Percentiles rank a stretch among this genome's conserved stretches.
These are phyloP conservation scores for Mesocentrotus franciscanus DNA, from an alignment of 53 echinoderm and acorn worm genomes.

Conservation along the genomic window DNA sequence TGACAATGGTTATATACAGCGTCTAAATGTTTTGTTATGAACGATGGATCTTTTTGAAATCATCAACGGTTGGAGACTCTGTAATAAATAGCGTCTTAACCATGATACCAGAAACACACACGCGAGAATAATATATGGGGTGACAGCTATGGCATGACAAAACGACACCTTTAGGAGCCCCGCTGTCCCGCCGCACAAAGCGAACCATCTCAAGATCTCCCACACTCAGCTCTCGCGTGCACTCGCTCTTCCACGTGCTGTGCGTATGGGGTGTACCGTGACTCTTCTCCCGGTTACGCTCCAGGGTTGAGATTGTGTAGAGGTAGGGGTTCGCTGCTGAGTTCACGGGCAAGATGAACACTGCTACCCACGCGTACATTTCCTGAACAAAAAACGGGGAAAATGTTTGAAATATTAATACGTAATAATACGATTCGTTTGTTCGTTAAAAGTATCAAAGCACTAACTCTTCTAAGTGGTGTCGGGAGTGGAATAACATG, in stretches of 20 bases:
- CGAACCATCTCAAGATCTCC: slow-evolving; percentile 87
- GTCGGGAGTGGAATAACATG: not conserved
- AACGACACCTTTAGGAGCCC: slow-evolving; percentile 67
- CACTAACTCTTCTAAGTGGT: not conserved
- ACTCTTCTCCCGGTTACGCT: slow-evolving; percentile 82
- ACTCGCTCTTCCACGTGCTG: slow-evolving; percentile 88
- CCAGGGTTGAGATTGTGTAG: slow-evolving; percentile 94
- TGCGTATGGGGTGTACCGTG: slow-evolving; percentile 74
- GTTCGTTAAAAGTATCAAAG: not conserved
- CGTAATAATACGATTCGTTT: not conserved
- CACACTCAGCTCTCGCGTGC: slow-evolving; percentile 87
- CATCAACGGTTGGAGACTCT: not conserved
- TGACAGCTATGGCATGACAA: not conserved
- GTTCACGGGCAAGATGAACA: slow-evolving; percentile 94
- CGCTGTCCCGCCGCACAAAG: slow-evolving; percentile 77
- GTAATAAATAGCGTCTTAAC: not conserved
- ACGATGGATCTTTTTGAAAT: not conserved
- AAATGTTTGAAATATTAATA: not conserved
- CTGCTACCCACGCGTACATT: slow-evolving; percentile 93
- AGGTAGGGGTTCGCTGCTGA: slow-evolving; percentile 94
- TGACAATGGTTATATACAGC: not conserved
- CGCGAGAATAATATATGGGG: not conserved
- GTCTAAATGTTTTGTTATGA: not conserved
- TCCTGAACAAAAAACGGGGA: slow-evolving; percentile 69
- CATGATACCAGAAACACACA: not conserved